Evolutionary conservation across 2,113 vertebrate species (phyloP).

Genomic region (Pituophis catenifer): DNA sequence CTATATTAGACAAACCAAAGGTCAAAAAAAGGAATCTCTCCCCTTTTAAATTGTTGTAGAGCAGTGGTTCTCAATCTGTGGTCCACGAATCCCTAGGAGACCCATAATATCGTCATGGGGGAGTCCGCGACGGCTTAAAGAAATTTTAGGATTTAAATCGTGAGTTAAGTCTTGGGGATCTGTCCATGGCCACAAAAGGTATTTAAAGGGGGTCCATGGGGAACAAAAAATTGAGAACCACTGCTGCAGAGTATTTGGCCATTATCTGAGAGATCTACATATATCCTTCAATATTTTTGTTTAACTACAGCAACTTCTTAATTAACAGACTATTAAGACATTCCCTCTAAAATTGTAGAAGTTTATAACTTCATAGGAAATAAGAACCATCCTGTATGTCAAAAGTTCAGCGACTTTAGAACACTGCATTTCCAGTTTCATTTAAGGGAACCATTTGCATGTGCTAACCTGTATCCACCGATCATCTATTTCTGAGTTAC

Average conservation of each 20-base stretch:
- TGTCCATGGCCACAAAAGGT: neutral
- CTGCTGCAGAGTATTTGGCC: neutral
- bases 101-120: neutral
- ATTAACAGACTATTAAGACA: neutral
- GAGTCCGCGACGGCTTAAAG: neutral
- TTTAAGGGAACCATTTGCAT: neutral
- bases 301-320: neutral
- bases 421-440: neutral
- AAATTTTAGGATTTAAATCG: neutral
- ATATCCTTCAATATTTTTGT: neutral
- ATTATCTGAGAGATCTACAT: neutral
- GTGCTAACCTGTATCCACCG: neutral
- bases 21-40: neutral
- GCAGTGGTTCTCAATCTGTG: neutral
- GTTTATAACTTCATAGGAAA: neutral
- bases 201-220: neutral
- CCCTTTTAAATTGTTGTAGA: neutral
- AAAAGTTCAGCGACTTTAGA: neutral
- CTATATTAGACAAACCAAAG: conserved; percentile 1
- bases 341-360: neutral
- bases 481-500: neutral
- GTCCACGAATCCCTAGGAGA: neutral
- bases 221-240: neutral
- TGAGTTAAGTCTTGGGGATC: neutral
- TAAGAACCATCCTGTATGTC: neutral